Evolutionary conservation across 1,140 invertebrate species (phyloP).

Genomic region (Heliconius melpomene): DNA sequence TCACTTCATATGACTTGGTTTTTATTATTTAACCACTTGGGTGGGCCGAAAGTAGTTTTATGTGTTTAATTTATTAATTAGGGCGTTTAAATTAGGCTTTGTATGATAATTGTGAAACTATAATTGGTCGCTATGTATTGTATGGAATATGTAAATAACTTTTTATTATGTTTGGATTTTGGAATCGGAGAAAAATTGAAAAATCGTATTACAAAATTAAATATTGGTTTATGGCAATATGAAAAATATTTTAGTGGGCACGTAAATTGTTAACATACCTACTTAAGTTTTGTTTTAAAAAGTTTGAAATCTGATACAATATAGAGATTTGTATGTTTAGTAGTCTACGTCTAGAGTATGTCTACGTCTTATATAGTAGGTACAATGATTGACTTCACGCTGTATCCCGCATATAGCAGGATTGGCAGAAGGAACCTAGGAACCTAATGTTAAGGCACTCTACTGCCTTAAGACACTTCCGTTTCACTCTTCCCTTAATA

Average conservation of each 20-base stretch:
- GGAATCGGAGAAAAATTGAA: neutral
- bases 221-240: neutral
- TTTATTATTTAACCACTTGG: conserved; percentile 64
- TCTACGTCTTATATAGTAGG: too few species aligned
- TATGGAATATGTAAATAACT: neutral
- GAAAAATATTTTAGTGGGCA: neutral
- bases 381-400: too few species aligned
- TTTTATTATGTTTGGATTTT: neutral
- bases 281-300: neutral
- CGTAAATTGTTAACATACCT: neutral
- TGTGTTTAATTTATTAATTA: conserved; percentile 32
- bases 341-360: too few species aligned
- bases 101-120: neutral
- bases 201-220: neutral
- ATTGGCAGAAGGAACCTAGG: too few species aligned
- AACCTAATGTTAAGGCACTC: too few species aligned
- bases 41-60: conserved; percentile 52
- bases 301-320: neutral
- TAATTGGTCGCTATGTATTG: neutral
- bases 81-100: conserved; percentile 52
- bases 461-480: too few species aligned
- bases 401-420: neutral
- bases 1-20: conserved; percentile 51
- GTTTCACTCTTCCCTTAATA: too few species aligned
- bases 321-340: neutral